A percentile compares a stretch with the other conserved stretches of the same genome.
These are phyloP conservation scores for Epirrhoe tristata DNA, from an alignment of 2,888 invertebrate species.

Conservation along the genomic window DNA sequence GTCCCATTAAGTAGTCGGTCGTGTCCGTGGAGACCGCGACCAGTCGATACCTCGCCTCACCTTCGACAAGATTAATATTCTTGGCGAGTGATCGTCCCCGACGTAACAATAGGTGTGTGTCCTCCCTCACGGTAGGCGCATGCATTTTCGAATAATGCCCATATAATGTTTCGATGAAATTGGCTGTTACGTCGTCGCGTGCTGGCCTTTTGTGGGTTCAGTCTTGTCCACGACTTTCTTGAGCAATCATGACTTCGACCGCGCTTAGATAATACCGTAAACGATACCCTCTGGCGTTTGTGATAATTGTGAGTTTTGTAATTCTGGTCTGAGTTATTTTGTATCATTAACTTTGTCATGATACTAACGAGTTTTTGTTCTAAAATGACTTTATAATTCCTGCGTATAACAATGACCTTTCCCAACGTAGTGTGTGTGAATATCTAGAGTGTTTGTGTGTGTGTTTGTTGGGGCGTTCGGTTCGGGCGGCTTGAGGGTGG, in stretches of 20 bases:
- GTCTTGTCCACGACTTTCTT: slow-evolving; percentile 74
- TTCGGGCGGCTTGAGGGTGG: slow-evolving; percentile 50
- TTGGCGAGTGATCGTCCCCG: slow-evolving; percentile 71
- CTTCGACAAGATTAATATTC: slow-evolving; percentile 82
- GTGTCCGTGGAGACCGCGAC: slow-evolving; percentile 61
- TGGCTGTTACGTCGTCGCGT: slow-evolving; percentile 72
- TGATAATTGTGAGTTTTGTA: slow-evolving; percentile 47
- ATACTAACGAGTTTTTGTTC: slow-evolving; percentile 46
- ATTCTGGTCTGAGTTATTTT: slow-evolving; percentile 48
- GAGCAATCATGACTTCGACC: slow-evolving; percentile 52
- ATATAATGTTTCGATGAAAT: slow-evolving; percentile 82
- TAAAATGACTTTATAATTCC: slow-evolving; percentile 44
- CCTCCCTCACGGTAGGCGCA: slow-evolving; percentile 74
- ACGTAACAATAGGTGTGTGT: slow-evolving; percentile 76
- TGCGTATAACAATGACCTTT: slow-evolving; percentile 50
- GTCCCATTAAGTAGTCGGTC: slow-evolving; percentile 65
- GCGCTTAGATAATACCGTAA: slow-evolving; percentile 42
- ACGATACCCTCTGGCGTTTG: slow-evolving; percentile 49
- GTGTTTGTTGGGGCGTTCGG: slow-evolving; percentile 48
- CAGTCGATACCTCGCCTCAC: slow-evolving; percentile 62
- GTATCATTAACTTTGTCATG: slow-evolving; percentile 50
- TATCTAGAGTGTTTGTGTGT: slow-evolving; percentile 40
- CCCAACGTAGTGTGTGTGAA: slow-evolving; percentile 49
- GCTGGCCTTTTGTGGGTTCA: slow-evolving; percentile 65
- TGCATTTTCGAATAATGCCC: slow-evolving; percentile 84